Evolutionary conservation across 1,140 invertebrate species (phyloP).

Genomic region (Magallana angulata): DNA sequence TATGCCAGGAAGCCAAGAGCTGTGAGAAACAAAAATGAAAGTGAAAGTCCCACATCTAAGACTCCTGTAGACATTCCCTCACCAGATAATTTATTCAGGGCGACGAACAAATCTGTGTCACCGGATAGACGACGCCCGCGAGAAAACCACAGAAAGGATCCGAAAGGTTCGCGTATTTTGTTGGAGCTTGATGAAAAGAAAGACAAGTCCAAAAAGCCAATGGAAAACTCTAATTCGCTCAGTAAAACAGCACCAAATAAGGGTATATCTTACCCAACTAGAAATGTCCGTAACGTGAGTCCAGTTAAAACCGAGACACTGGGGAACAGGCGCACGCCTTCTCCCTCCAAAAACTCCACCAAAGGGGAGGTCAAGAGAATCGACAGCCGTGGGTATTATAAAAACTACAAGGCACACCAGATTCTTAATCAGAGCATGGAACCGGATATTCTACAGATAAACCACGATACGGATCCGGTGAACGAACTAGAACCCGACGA

Average conservation of each 20-base stretch:
- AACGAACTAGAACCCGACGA: background rate
- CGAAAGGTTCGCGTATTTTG: background rate
- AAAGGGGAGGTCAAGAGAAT: slow-evolving; percentile 8
- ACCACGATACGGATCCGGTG: slow-evolving; percentile 20
- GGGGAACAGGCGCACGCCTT: background rate
- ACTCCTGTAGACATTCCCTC: background rate
- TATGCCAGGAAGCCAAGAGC: background rate
- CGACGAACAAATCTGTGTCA: background rate
- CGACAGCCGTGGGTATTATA: slow-evolving; percentile 17
- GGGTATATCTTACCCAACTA: background rate
- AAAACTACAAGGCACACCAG: slow-evolving; percentile 9
- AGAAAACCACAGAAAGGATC: background rate
- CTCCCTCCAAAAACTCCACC: background rate
- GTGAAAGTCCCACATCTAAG: slow-evolving; percentile 14
- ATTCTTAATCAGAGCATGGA: slow-evolving; percentile 10
- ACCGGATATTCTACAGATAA: slow-evolving; percentile 32
- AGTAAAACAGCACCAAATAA: background rate
- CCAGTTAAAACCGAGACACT: background rate
- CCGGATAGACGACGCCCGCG: background rate
- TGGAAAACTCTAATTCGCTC: background rate
- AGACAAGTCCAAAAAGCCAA: background rate
- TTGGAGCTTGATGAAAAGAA: background rate
- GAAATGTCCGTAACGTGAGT: background rate
- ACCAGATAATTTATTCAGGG: background rate
- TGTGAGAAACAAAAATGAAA: background rate